Conservation (phyloP, 2,113 vertebrate genomes). For the Ochotona princeps region DNA sequence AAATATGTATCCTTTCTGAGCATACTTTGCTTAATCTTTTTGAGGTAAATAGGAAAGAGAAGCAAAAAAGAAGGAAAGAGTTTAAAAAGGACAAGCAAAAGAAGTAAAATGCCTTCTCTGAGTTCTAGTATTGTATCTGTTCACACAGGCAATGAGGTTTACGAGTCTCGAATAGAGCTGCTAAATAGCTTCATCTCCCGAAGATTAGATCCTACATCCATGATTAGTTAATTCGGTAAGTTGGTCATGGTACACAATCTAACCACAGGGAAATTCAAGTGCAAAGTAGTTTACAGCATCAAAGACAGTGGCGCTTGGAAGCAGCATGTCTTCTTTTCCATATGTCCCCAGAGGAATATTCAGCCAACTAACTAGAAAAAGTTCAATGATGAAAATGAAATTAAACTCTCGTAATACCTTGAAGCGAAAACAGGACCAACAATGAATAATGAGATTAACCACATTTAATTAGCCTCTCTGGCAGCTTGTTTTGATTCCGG, state of each 20-base stretch:
- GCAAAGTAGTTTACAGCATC: not conserved
- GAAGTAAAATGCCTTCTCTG: not conserved
- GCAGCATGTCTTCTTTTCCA: not conserved
- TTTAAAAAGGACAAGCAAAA: not conserved
- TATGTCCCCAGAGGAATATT: not conserved
- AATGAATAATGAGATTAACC: not conserved
- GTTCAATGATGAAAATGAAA: constrained; percentile 40
- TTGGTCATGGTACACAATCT: constrained; percentile 4
- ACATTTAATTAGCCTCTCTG: not conserved
- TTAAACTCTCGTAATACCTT: not conserved
- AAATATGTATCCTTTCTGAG: not conserved
- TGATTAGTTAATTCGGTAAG: not conserved
- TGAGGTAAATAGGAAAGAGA: not conserved
- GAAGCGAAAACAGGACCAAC: not conserved
- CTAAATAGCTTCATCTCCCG: not conserved
- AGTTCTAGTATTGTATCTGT: not conserved
- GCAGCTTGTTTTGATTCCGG: not conserved
- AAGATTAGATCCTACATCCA: not conserved
- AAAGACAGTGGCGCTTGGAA: not conserved
- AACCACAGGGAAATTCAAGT: not conserved
- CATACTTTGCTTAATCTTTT: not conserved
- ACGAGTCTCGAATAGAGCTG: not conserved
- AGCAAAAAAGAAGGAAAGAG: not conserved
- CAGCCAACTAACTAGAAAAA: not conserved
- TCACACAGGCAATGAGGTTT: not conserved